Percentiles rank a stretch among this genome's conserved stretches.
Conservation (phyloP, 2,797 vertebrate species). For the Manis crassicaudata region DNA sequence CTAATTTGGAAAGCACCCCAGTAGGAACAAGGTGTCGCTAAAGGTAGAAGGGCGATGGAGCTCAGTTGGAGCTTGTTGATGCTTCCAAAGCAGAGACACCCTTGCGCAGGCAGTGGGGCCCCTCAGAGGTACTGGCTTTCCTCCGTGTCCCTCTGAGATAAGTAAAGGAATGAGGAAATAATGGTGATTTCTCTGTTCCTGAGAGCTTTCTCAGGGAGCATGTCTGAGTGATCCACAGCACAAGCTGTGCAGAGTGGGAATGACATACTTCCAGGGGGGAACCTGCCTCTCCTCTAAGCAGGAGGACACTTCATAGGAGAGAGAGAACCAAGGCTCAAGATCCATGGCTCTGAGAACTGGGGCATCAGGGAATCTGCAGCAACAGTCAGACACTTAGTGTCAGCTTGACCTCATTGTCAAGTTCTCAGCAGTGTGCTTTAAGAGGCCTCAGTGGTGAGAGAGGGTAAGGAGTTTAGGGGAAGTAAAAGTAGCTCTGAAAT, state of each 20-base stretch:
- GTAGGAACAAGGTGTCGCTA: background rate
- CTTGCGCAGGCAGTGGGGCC: background rate
- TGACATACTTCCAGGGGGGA: background rate
- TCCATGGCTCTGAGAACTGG: background rate
- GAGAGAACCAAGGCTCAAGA: background rate
- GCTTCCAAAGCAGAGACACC: background rate
- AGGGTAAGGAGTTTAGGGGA: background rate
- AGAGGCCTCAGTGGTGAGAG: background rate
- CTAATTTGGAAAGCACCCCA: background rate
- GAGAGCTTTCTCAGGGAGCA: background rate
- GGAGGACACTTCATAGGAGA: background rate
- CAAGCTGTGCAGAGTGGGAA: background rate
- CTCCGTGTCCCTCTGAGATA: background rate
- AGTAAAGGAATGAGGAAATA: background rate
- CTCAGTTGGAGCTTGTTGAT: background rate
- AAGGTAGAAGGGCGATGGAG: background rate
- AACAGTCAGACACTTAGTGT: background rate
- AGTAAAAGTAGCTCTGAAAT: background rate
- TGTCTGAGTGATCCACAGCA: background rate
- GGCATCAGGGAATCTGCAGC: background rate
- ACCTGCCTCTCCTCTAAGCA: background rate
- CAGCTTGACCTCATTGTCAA: background rate
- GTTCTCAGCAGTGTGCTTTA: background rate
- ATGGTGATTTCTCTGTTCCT: background rate
- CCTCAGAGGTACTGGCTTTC: background rate